Base-by-base conservation (phyloP, 2,797 vertebrate species). In the Molossus alvarezi region DNA sequence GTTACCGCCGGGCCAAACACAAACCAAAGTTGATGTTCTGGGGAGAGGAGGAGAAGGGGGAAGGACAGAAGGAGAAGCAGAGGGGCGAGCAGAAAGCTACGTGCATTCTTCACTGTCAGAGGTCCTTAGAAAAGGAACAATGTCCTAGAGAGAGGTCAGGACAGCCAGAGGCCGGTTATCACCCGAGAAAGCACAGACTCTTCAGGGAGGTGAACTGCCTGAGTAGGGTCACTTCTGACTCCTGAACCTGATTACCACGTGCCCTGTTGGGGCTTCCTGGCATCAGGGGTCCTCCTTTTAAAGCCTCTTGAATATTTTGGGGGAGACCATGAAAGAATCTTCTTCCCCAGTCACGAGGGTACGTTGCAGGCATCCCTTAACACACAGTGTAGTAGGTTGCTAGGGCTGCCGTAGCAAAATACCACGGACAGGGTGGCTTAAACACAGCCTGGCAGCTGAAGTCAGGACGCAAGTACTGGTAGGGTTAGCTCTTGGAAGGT, bases 11-110 rank as follows among this genome's bases (percentile, higher is more conserved):
- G 73, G 88, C 94, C 76, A 96, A 51, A 71, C 25, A 81, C 37
- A 95, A 86, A 92, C 58, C 65, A 88, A 85, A 81, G 88, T 10
- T 60, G 86, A 64, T 65, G 72, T 79, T 84, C n/a, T 76, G n/a
- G 94, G 93, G 58, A 45, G 25, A 69, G 27, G 76, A 33, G 9
- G 41, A 60, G 11, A 33, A 48, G 9, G 53, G 3, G 3, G 25
- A 29, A n/a, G 18, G 25, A 4, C 18, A 13, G 4, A 2, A 1
- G 17, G 9, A 29, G 51, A 79, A 8, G 15, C 51, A 57, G 25
- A 83, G 45, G 62, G 84, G 5, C 65, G 41, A 84, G 73, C 20
- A 29, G 45, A 69, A 80, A 51, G 29, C 37, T 21, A 23, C 81
- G n/a, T 20, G 12, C 3, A 41, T 5, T 20, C 33, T 23, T 92